Conservation (phyloP, 2,113 vertebrate genomes). For the Numida meleagris region DNA sequence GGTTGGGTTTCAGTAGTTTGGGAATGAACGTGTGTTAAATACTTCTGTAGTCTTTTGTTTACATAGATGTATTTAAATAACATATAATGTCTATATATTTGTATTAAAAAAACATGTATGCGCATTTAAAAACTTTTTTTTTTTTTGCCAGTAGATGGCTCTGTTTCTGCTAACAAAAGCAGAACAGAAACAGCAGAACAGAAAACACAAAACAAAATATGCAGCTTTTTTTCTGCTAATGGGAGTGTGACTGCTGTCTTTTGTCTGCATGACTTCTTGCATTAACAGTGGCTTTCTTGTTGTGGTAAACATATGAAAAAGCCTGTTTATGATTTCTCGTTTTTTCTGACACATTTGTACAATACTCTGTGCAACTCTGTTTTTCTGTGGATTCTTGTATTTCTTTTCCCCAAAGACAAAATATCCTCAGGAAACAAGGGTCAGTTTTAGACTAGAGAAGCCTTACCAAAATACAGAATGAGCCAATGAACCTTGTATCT, state of each 20-base stretch:
- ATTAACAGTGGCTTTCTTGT: background rate
- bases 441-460: background rate
- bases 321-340: background rate
- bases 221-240: background rate
- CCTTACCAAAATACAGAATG: background rate
- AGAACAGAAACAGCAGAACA: background rate
- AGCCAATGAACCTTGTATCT: background rate
- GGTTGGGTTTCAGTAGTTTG: background rate
- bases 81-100: too few relatives aligned
- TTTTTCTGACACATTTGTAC: background rate
- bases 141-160: conserved; percentile 15
- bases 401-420: background rate
- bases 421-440: background rate
- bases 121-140: too few relatives aligned
- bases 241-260: background rate
- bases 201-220: background rate
- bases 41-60: background rate
- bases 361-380: background rate
- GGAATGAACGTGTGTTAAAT: background rate
- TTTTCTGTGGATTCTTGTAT: background rate
- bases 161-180: background rate
- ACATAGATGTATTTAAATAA: background rate
- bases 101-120: too few relatives aligned
- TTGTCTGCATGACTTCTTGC: background rate
- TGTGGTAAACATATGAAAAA: background rate